Evolutionary conservation across 2,797 vertebrate species (phyloP).

Genomic region (Echiichthys vipera): DNA sequence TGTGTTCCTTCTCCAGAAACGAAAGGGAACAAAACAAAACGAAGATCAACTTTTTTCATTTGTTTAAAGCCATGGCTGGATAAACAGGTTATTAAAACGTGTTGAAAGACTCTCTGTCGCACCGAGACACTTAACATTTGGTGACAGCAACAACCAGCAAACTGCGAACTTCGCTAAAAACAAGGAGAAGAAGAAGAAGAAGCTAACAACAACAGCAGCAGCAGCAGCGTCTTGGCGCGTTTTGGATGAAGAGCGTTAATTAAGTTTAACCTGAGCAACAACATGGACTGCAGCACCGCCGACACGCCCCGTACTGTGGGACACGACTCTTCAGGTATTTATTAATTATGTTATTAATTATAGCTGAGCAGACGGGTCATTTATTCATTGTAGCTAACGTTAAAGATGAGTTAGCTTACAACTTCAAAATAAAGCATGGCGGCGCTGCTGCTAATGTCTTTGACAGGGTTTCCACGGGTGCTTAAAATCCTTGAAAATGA

Average conservation of each 20-base stretch:
- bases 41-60: background rate
- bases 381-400: background rate
- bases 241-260: conserved; percentile 15
- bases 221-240: conserved; percentile 9
- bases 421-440: conserved; percentile 1
- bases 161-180: background rate
- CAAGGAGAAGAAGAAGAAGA: background rate
- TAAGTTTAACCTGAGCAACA: background rate
- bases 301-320: background rate
- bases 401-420: conserved; percentile 33
- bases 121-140: accelerated
- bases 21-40: conserved; percentile 33
- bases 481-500: too few species aligned
- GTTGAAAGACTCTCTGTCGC: background rate
- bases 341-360: background rate
- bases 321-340: conserved; percentile 51
- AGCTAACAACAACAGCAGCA: background rate
- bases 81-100: background rate
- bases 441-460: background rate
- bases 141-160: background rate
- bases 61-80: background rate
- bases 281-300: conserved; percentile 54
- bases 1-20: background rate
- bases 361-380: background rate
- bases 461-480: too few species aligned